These are phyloP conservation scores for Oxystoma pomonae DNA, from an alignment of 2,888 invertebrate genomes.

Conservation along the genomic window DNA sequence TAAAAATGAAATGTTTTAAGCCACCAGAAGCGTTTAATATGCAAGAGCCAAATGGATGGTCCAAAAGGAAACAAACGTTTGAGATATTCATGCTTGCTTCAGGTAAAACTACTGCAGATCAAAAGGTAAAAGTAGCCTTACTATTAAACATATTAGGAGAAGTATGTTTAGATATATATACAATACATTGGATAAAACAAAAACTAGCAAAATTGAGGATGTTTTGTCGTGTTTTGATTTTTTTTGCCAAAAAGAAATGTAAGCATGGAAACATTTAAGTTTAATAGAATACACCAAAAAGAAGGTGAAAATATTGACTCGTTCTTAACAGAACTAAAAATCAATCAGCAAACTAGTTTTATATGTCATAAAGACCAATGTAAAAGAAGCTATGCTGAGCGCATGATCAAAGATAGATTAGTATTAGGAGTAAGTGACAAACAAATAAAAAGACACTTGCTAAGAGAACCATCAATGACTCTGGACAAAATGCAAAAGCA, in stretches of 20 bases:
- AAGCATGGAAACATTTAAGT: too few species aligned
- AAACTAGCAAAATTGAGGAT: too few species aligned
- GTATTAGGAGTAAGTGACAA: neutral
- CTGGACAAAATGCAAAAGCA: neutral
- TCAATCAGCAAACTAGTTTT: too few species aligned
- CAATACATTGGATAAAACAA: too few species aligned
- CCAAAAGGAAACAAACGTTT: neutral
- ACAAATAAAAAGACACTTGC: neutral
- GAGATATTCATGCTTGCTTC: neutral
- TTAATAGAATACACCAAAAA: too few species aligned
- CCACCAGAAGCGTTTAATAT: neutral
- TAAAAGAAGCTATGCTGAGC: neutral
- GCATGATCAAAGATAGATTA: too few species aligned
- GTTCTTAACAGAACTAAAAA: neutral
- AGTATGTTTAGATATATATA: constrained; percentile 1
- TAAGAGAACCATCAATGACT: neutral
- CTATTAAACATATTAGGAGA: neutral
- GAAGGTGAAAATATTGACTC: too few species aligned
- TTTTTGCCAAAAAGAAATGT: too few species aligned
- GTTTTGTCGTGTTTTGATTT: too few species aligned
- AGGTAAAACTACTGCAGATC: neutral
- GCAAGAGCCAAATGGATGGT: neutral
- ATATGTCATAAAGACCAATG: neutral
- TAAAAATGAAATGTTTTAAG: neutral
- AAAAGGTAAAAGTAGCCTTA: neutral